Evolutionary conservation across 2,888 invertebrate genomes (phyloP), one percentile per base, ranked within the genome.

Genomic region (Chrysodeixis includens): DNA sequence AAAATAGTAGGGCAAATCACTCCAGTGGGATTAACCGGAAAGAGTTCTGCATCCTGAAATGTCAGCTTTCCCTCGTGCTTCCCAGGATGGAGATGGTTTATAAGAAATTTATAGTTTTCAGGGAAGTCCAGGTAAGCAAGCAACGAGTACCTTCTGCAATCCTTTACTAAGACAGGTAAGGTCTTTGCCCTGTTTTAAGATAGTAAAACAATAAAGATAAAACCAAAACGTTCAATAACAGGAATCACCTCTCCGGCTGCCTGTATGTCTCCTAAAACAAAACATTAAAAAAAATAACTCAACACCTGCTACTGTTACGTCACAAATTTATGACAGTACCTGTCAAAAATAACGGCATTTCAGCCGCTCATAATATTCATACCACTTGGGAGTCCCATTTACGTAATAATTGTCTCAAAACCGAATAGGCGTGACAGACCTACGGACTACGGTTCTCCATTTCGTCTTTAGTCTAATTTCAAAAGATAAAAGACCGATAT

Each of bases 391-490:
- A 30, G 60, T 55, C 14, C 53, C 20, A 49, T 46, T n/a, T n/a
- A 5, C 40, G 5, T 40, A 40, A 40, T 40, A 40, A 40, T 52
- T 49, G 4, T 20, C 9, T 20, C 35, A 22, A 18, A 12, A 26
- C 20, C 16, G 60, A 58, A 69, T 18, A 60, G 40, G 61, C 74
- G 61, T 63, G 56, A 35, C 61, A 14, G 0, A 3, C 58, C 0
- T 8, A 59, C 62, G 56, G n/a, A n/a, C 55, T 35, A 32, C 44
- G 16, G n/a, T n/a, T n/a, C n/a, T n/a, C 35, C 0, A 7, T 40
- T 0, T 71, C 57, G 52, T 78, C 64, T 63, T 51, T 20, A 16
- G 0, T n/a, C 56, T 61, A 59, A 71, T 75, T 60, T 62, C 20
- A 7, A 53, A 67, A 65, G 18, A 59, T 57, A 40, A 51, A 69